Percentiles rank a stretch among this genome's conserved stretches.
Evolutionary conservation across 2,797 vertebrate genomes (phyloP).

Genomic region (Paratrypauchen microcephalus): DNA sequence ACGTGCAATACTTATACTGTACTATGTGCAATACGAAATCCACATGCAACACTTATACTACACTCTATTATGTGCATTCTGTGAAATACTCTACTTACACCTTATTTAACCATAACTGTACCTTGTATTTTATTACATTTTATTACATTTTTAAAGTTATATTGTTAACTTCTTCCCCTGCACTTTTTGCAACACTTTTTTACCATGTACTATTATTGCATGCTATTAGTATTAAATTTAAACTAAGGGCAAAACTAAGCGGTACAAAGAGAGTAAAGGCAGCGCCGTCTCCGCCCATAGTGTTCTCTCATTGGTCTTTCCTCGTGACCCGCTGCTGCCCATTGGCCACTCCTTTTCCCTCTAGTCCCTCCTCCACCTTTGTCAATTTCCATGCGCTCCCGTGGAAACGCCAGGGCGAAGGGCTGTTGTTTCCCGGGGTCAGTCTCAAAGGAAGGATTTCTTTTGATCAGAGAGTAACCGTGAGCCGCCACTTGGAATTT

Average conservation of each 20-base stretch:
- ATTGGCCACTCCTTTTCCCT: conserved; percentile 72
- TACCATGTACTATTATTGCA: no score
- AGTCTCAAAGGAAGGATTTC: background rate
- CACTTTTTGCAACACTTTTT: no score
- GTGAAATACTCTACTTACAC: no score
- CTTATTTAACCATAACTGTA: no score
- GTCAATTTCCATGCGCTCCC: conserved; percentile 76
- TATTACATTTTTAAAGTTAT: no score
- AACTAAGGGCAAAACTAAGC: background rate
- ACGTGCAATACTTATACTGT: no score
- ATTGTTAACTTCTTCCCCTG: no score
- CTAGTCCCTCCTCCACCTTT: conserved; percentile 81
- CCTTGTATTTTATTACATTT: no score
- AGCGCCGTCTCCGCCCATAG: conserved; percentile 32
- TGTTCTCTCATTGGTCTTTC: conserved; percentile 63
- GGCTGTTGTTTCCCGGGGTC: conserved; percentile 56
- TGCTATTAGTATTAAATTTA: no score
- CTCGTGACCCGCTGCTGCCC: conserved; percentile 4
- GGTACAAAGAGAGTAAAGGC: background rate
- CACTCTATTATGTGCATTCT: no score
- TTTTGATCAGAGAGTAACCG: conserved; percentile 12
- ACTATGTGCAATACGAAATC: no score
- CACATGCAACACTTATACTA: no score
- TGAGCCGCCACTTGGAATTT: background rate
- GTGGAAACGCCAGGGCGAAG: conserved; percentile 62